Base-by-base conservation (phyloP, 35 echinoderm and acorn worm genomes). In the Lytechinus pictus region DNA sequence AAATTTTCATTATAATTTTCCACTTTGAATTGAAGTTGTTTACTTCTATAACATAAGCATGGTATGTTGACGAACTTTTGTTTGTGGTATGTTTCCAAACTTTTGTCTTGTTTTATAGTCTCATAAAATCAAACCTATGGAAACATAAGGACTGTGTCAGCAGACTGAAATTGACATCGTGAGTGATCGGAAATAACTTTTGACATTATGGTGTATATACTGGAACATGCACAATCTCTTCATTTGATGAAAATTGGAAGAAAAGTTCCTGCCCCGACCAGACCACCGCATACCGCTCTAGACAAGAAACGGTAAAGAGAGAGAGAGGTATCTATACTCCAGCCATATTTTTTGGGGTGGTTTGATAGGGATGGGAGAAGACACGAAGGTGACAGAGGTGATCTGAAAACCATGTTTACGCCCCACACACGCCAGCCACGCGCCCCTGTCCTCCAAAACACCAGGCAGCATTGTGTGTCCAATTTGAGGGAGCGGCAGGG, bases 391-490 rank as follows among this genome's bases (percentile, higher is more conserved):
- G 88, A 54, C 33, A 90, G 88, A 24, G 88, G 29, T 90, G 88
- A 90, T 90, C 88, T 90, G 88, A 90, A 90, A 90, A 54, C 88
- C 88, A 90, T 90, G 28, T 54, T 54, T 90, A 52, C 27, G 16
- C 88, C 88, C 88, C 88, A 90, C 88, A 90, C 88, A 54, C 88
- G 88, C 52, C 88, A 54, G 88, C 29, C 88, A 90, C 88, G 88
- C 88, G 88, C 88, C 88, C 52, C 88, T 90, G 29, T 90, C 88
- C 66, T 90, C 28, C 88, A 90, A 52, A 44, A 90, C 88, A 90
- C 88, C 66, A 54, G 88, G 88, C 28, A 54, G 27, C 88, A 90
- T 90, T 90, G 88, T 90, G 29, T 90, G 88, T 8, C 88, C 88
- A 44, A 90, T 90, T 90, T 90, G 28, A 90, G 27, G 29, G 28